Evolutionary conservation across 1,140 invertebrate genomes (phyloP).

Genomic region (Asobara japonica): DNA sequence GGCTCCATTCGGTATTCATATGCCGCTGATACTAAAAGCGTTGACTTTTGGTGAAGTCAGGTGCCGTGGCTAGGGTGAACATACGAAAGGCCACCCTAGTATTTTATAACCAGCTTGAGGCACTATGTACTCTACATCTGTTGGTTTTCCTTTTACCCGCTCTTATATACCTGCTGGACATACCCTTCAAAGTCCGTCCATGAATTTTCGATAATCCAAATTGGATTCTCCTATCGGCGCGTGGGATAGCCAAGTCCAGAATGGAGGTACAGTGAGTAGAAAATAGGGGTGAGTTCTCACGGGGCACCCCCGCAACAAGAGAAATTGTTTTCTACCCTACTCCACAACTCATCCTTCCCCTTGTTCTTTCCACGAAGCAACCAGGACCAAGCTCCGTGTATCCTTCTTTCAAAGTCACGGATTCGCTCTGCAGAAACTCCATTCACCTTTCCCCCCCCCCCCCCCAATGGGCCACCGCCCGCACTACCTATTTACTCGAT

Average conservation of each 20-base stretch:
- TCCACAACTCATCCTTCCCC: constrained; percentile 7
- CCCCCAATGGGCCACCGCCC: background rate
- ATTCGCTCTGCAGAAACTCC: background rate
- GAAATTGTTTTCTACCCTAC: constrained; percentile 20
- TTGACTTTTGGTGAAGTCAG: background rate
- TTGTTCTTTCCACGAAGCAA: background rate
- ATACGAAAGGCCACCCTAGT: background rate
- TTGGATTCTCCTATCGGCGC: constrained; percentile 55
- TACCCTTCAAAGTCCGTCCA: constrained; percentile 46
- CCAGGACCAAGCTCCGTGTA: background rate
- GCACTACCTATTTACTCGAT: background rate
- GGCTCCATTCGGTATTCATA: background rate
- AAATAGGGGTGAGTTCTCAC: constrained; percentile 17
- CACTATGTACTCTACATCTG: background rate
- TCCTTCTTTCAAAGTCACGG: constrained; percentile 11
- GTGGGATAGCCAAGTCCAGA: constrained; percentile 20
- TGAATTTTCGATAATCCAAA: constrained; percentile 64
- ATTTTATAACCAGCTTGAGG: constrained; percentile 9
- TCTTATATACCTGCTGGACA: background rate
- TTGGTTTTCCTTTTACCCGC: background rate
- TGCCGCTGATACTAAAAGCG: background rate
- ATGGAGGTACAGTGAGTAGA: background rate
- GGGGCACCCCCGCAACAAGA: constrained; percentile 18
- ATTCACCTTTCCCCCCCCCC: background rate
- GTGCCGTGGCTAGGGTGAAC: background rate